Evolutionary conservation across 2,113 vertebrate species (phyloP).

Genomic region (Ardeotis arabs): DNA sequence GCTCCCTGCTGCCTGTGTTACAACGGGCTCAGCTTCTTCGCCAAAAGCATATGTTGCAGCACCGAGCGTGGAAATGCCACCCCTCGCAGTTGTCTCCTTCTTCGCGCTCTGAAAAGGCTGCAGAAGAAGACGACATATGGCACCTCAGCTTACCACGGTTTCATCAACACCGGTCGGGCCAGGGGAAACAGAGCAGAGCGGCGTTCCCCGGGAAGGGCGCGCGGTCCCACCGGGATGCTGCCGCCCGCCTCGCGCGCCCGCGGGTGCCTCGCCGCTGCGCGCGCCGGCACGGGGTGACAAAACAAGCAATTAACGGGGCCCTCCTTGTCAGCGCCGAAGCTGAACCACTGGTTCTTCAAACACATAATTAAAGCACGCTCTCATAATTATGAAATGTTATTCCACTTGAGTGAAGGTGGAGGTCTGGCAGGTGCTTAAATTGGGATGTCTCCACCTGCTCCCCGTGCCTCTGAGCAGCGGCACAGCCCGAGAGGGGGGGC

Average conservation of each 20-base stretch:
- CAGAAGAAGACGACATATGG: conserved; percentile 6
- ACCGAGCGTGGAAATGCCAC: not conserved
- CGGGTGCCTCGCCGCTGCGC: no score
- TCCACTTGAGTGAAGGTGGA: not conserved
- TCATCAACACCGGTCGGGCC: not conserved
- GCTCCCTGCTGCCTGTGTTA: not conserved
- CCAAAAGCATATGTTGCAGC: not conserved
- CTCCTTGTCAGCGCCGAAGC: not conserved
- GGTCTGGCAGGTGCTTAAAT: not conserved
- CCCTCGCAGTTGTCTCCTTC: conserved; percentile 4
- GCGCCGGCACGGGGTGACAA: not conserved
- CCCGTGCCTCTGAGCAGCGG: not conserved
- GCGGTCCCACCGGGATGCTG: not conserved
- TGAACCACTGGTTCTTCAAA: not conserved
- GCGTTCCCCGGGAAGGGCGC: fast-evolving
- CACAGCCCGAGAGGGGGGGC: not conserved
- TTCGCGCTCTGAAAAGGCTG: not conserved
- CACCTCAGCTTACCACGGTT: not conserved
- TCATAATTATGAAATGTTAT: not conserved
- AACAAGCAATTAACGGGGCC: not conserved
- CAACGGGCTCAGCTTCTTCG: not conserved
- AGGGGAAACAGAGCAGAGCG: not conserved
- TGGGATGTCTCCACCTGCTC: not conserved
- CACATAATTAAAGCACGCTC: not conserved
- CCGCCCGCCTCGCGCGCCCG: not conserved